Evolutionary conservation across 2,888 invertebrate species (phyloP).

Genomic region (Empis stercorea): DNA sequence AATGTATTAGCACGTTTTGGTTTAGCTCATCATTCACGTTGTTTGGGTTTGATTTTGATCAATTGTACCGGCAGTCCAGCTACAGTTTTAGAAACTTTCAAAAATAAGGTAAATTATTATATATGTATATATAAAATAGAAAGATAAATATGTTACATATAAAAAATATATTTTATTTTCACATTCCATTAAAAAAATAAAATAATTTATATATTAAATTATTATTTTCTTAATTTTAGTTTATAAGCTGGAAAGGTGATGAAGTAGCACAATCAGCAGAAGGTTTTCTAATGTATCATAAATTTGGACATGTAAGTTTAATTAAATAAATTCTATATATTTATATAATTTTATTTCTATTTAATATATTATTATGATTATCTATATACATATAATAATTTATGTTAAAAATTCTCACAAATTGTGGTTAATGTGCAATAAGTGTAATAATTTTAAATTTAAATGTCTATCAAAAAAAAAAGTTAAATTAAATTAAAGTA

Average conservation of each 20-base stretch:
- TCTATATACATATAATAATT: neutral
- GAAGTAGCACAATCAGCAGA: conserved; percentile 79
- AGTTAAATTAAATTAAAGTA: too few species aligned
- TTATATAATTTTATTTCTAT: conserved; percentile 16
- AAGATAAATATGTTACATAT: neutral
- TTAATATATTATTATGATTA: neutral
- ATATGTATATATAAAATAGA: too few species aligned
- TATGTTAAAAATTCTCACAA: neutral
- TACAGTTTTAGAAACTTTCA: conserved; percentile 73
- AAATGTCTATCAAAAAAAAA: too few species aligned
- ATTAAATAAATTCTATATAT: conserved; percentile 19
- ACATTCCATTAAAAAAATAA: neutral
- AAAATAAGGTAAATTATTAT: conserved; percentile 61
- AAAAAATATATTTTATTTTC: neutral
- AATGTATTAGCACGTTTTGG: conserved; percentile 77
- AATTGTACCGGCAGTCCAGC: conserved; percentile 81
- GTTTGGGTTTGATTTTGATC: conserved; percentile 68
- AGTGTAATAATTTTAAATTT: neutral
- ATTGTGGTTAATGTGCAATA: conserved; percentile 1
- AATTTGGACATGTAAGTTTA: conserved; percentile 78
- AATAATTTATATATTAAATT: too few species aligned
- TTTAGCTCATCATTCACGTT: conserved; percentile 63
- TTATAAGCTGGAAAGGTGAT: conserved; percentile 71
- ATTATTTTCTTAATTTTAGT: conserved; percentile 34
- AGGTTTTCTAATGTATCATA: conserved; percentile 76